Evolutionary conservation across 2,888 invertebrate genomes (phyloP).

Genomic region (Nebria brevicollis): DNA sequence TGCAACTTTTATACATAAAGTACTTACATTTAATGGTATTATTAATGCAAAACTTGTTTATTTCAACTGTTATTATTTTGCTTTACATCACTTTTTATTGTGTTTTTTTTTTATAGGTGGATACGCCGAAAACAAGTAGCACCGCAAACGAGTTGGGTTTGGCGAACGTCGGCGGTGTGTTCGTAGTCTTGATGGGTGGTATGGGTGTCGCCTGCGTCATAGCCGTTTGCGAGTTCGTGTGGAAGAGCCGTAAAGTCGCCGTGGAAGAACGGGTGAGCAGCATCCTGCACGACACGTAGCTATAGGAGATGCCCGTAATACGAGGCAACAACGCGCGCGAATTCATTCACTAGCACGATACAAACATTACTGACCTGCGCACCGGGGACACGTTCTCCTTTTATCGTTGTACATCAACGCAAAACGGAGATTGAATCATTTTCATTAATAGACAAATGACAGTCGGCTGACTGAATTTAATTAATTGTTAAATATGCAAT

Average conservation of each 20-base stretch:
- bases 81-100: background rate
- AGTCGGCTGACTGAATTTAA: background rate
- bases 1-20: background rate
- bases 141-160: constrained; percentile 90
- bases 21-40: background rate
- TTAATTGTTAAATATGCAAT: background rate
- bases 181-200: constrained; percentile 94
- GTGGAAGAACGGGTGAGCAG: constrained; percentile 88
- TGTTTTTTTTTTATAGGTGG: constrained; percentile 69
- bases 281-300: constrained; percentile 65
- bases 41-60: no score
- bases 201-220: constrained; percentile 92
- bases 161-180: constrained; percentile 95
- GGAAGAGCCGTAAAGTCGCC: constrained; percentile 93
- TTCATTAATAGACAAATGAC: background rate
- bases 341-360: constrained; percentile 5
- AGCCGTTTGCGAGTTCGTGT: constrained; percentile 94
- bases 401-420: background rate
- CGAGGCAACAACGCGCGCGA: constrained; percentile 5
- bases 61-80: no score
- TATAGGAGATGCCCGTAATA: constrained; percentile 54
- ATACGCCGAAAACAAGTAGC: constrained; percentile 85
- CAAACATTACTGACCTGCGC: background rate
- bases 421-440: background rate
- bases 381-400: background rate